A percentile compares a stretch with the other conserved stretches of the same genome.
phyloP scores from a whole-genome alignment of 2,113 vertebrate genomes.

The Spilogale gracilis region DNA sequence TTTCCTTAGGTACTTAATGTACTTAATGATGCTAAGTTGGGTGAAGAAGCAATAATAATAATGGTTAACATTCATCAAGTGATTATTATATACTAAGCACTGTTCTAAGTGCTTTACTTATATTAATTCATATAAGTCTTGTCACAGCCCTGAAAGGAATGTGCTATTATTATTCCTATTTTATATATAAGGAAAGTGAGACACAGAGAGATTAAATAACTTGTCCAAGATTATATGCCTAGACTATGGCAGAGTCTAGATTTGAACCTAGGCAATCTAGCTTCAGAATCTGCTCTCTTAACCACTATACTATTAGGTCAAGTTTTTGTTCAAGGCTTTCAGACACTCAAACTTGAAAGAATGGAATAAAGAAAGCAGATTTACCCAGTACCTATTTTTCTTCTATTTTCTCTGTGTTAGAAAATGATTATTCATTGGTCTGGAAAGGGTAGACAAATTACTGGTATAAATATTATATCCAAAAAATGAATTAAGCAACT shows the following conservation, averaged over 20 bases:
- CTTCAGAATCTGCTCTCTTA: background rate
- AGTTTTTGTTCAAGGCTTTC: slow-evolving; percentile 8
- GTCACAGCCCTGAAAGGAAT: background rate
- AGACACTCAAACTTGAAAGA: slow-evolving; percentile 20
- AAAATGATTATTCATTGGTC: background rate
- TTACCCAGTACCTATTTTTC: background rate
- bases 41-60: background rate
- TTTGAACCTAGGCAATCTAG: background rate
- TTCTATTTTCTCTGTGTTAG: slow-evolving; percentile 17
- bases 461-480: background rate
- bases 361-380: background rate
- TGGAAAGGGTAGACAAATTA: background rate
- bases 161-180: background rate
- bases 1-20: background rate
- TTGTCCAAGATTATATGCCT: background rate
- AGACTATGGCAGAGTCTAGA: background rate
- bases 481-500: background rate
- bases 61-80: background rate
- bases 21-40: background rate
- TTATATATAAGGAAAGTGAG: background rate
- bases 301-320: background rate
- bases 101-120: background rate
- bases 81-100: background rate
- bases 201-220: background rate
- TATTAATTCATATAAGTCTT: background rate